These are phyloP conservation scores for Macrobrachium rosenbergii DNA, from an alignment of 1,140 invertebrate genomes.

Conservation along the genomic window DNA sequence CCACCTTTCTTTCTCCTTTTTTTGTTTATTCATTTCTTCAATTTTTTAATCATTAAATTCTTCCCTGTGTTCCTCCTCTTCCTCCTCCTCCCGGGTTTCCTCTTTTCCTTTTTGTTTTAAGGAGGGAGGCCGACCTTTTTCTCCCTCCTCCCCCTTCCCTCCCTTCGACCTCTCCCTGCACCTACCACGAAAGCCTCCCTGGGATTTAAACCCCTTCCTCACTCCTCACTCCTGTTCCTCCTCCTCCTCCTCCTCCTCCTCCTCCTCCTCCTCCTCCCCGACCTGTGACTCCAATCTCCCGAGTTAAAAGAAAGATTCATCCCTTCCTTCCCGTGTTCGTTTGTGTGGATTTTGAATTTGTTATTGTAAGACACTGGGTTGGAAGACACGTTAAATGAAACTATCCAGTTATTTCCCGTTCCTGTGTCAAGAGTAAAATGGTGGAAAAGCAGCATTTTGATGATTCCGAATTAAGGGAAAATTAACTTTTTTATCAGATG, in stretches of 20 bases:
- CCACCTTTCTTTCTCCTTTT: neutral
- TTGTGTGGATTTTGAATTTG: neutral
- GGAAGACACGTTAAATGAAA: too few relatives aligned
- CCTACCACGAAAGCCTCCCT: neutral
- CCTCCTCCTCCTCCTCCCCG: neutral
- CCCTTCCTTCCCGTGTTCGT: neutral
- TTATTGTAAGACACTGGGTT: too few relatives aligned
- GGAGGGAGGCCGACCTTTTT: neutral
- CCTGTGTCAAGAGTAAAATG: too few relatives aligned
- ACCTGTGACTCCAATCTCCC: neutral
- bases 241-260: neutral
- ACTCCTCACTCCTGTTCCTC: neutral
- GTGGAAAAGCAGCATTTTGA: too few relatives aligned
- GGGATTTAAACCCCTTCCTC: neutral
- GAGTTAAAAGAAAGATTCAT: neutral
- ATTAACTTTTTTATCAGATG: too few relatives aligned
- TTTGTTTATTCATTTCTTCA: too few relatives aligned
- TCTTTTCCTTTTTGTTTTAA: too few relatives aligned
- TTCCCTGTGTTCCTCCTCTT: neutral
- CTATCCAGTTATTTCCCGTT: too few relatives aligned
- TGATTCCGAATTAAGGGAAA: too few relatives aligned
- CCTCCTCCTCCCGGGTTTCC: neutral
- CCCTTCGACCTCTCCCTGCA: neutral
- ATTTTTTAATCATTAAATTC: neutral
- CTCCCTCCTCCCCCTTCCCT: neutral